Base-by-base conservation (phyloP, 2,113 vertebrate species). In the Podarcis raffonei region DNA sequence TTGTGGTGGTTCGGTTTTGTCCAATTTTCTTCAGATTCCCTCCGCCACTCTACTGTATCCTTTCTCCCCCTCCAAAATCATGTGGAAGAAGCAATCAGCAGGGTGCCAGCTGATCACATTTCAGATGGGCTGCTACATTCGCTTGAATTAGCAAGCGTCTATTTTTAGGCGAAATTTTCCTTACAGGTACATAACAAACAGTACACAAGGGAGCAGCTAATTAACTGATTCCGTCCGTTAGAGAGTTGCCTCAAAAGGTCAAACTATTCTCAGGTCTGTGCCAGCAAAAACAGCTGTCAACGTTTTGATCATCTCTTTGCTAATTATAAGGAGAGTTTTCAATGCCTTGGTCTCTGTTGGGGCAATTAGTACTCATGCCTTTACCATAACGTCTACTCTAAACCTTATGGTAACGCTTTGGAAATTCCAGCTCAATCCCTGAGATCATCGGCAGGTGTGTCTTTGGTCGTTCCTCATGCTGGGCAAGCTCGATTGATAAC, bases 121-220 rank as follows among this genome's bases (percentile, higher is more conserved):
- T 89, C 87, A 84, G 23, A 84, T 78, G 87, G 39, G 81, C 16
- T 89, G 81, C 74, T 68, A 66, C 59, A 66, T 88, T 77, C 4
- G 59, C 81, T 83, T 77, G 87, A 84, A 84, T 78, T 89, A 84
- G 87, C 72, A 84, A 39, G 59, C 39, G 65, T 78, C 81, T 89
- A 89, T 89, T 89, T 89, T 84, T 83, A 77, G 62, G 5, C 66
- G 32, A 32, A 77, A 78, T 88, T 83, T 84, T 78, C 32, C 72
- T 84, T 69, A 84, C 72, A 89, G 87, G 87, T 89, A 84, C 87
- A 71, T 84, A 89, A 89, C 81, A 78, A 89, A 89, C n/a, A 62
- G 62, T 69, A 84, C 81, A 89, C 42, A 53, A 68, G 81, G 62
- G 87, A 89, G 39, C 83, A 84, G 74, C 39, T 89, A 84, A 84